Conservation (phyloP, 1,140 invertebrate genomes). For the Halictus rubicundus region DNA sequence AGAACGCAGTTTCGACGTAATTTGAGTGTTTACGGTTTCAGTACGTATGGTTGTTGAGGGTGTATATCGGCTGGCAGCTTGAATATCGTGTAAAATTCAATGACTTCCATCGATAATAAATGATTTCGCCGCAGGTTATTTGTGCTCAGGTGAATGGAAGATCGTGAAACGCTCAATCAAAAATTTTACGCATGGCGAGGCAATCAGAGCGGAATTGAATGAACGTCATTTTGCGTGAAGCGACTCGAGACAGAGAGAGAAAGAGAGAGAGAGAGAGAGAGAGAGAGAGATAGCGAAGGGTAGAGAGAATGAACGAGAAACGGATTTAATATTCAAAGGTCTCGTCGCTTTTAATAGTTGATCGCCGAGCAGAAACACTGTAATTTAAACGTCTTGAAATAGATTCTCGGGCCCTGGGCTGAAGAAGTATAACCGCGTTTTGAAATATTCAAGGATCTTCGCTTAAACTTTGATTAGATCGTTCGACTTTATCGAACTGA, state of each 20-base stretch:
- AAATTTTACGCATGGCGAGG: conserved; percentile 39
- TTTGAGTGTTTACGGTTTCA: background rate
- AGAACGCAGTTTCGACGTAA: background rate
- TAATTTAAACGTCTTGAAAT: conserved; percentile 12
- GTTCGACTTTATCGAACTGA: conserved; percentile 1
- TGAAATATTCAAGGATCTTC: conserved; percentile 22
- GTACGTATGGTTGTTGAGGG: background rate
- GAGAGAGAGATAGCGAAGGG: no score
- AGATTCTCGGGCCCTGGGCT: background rate
- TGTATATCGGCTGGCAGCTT: background rate
- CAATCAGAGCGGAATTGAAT: conserved; percentile 18
- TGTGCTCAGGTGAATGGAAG: conserved; percentile 33
- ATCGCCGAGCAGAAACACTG: conserved; percentile 1
- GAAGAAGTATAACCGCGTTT: background rate
- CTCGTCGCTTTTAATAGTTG: conserved; percentile 3
- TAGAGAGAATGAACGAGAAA: background rate
- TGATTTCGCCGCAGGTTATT: conserved; percentile 20
- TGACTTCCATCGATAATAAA: conserved; percentile 21
- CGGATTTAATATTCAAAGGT: conserved; percentile 20
- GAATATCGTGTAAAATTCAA: conserved; percentile 15
- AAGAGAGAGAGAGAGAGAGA: background rate
- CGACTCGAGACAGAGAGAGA: background rate
- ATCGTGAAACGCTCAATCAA: conserved; percentile 36
- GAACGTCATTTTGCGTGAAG: background rate
- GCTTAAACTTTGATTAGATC: conserved; percentile 27